A percentile compares a stretch with the other conserved stretches of the same genome.
phyloP scores from a whole-genome alignment of 2,113 vertebrate species.

The Poeciliopsis retropinna region DNA sequence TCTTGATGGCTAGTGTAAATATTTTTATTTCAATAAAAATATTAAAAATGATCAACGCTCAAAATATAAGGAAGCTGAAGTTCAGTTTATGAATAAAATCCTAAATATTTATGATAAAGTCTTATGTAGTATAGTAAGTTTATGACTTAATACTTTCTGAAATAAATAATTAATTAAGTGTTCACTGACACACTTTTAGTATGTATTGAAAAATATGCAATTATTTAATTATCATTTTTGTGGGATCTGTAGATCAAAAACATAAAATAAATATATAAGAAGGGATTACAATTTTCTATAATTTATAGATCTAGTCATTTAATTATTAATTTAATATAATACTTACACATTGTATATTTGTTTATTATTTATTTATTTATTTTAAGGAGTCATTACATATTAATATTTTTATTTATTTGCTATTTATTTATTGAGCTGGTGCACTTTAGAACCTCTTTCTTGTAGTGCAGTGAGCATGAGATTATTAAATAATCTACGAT shows the following conservation, averaged over 20 bases:
- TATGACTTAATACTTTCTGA: background rate
- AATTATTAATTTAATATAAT: background rate
- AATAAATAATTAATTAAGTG: background rate
- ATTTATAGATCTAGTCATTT: background rate
- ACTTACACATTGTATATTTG: background rate
- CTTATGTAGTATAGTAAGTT: too few species aligned
- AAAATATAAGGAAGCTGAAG: background rate
- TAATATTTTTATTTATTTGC: background rate
- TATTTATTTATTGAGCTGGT: background rate
- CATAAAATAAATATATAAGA: background rate
- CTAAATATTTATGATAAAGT: background rate
- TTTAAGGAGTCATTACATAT: background rate
- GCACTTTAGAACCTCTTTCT: background rate
- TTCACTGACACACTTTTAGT: background rate
- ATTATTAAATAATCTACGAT: background rate
- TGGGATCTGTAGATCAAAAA: background rate
- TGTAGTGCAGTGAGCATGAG: background rate
- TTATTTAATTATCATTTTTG: background rate
- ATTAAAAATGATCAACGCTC: background rate
- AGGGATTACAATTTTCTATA: too few species aligned
- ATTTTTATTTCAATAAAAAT: background rate
- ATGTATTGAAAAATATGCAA: background rate
- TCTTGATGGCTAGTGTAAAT: background rate
- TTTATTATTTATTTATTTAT: background rate
- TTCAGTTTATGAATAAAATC: background rate